Evolutionary conservation across 2,888 invertebrate species (phyloP), one percentile per base, ranked within the genome.

Genomic region (Drosophila kokeensis): DNA sequence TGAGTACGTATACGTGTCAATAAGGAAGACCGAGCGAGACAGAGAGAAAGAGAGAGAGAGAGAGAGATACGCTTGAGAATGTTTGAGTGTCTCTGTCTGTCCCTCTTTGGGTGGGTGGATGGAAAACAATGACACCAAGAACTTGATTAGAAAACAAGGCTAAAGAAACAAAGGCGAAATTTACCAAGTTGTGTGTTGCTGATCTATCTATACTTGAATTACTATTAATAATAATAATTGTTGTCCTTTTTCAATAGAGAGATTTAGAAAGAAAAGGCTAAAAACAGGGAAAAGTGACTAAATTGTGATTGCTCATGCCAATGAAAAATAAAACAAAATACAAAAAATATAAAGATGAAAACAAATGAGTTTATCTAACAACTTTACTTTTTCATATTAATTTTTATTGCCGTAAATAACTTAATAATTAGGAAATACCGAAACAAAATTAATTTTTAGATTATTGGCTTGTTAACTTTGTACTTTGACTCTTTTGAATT

Each of bases 1-100:
- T 79, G 76, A 73, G 79, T 79, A 79, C 49, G 79, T 79, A 79
- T 76, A 79, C 38, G 76, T 76, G 69, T 69, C 36, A 48, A 45
- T 54, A 34, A 55, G 29, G 30, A 30, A 27, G 40, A 49, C 48
- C n/a, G 11, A 42, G 45, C 4, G 7, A 13, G 29, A 27, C 15
- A 15, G 54, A 10, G 30, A 32, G 36, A 50, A 24, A 24, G 2
- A 24, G 24, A 24, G 24, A 24, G 24, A 24, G 24, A 24, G 3
- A 40, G n/a, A 40, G 32, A 18, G 50, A 42, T 27, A 30, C 18
- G 55, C n/a, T 50, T 27, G 45, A 36, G 59, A 10, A 64, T 34
- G 30, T 7, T 32, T 27, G 21, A 10, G 34, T 24, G 40, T 30
- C 48, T 21, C 32, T 7, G 5, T 32, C 10, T 10, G 8, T 2